Evolutionary conservation across 1,140 invertebrate genomes (phyloP).

Genomic region (Zaprionus camerounensis): DNA sequence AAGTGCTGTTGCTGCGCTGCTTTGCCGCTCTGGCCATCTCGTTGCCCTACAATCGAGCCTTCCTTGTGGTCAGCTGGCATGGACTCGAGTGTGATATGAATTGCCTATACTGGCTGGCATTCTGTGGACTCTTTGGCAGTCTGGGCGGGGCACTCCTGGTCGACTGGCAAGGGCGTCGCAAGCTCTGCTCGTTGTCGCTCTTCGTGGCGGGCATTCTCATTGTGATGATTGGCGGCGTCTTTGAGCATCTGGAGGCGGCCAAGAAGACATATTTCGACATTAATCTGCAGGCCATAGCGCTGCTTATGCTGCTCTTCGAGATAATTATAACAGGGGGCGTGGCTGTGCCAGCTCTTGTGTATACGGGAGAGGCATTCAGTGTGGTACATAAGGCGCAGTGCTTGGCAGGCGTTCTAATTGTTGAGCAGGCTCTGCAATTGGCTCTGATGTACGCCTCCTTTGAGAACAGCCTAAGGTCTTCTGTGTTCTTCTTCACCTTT

Average conservation of each 20-base stretch:
- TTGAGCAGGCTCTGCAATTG: slow-evolving; percentile 68
- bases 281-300: slow-evolving; percentile 66
- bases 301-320: slow-evolving; percentile 72
- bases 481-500: slow-evolving; percentile 70
- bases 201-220: slow-evolving; percentile 69
- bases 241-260: slow-evolving; percentile 65
- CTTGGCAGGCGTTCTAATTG: slow-evolving; percentile 58
- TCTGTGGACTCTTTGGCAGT: slow-evolving; percentile 69
- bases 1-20: slow-evolving; percentile 69
- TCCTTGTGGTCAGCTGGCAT: slow-evolving; percentile 69
- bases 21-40: slow-evolving; percentile 68
- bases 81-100: slow-evolving; percentile 76
- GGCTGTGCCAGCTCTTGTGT: slow-evolving; percentile 65
- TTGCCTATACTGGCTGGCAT: slow-evolving; percentile 72
- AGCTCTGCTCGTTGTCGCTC: slow-evolving; percentile 64
- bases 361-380: slow-evolving; percentile 72
- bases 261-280: slow-evolving; percentile 67
- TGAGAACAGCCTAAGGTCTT: slow-evolving; percentile 50
- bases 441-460: slow-evolving; percentile 60
- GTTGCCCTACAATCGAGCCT: slow-evolving; percentile 72
- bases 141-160: slow-evolving; percentile 58
- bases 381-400: slow-evolving; percentile 63
- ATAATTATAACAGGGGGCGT: slow-evolving; percentile 66
- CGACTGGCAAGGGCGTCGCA: slow-evolving; percentile 70
- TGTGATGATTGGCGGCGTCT: slow-evolving; percentile 73